A percentile compares a stretch with the other conserved stretches of the same genome.
Conservation (phyloP, 2,888 invertebrate genomes). For the Amphipoea lucens region DNA sequence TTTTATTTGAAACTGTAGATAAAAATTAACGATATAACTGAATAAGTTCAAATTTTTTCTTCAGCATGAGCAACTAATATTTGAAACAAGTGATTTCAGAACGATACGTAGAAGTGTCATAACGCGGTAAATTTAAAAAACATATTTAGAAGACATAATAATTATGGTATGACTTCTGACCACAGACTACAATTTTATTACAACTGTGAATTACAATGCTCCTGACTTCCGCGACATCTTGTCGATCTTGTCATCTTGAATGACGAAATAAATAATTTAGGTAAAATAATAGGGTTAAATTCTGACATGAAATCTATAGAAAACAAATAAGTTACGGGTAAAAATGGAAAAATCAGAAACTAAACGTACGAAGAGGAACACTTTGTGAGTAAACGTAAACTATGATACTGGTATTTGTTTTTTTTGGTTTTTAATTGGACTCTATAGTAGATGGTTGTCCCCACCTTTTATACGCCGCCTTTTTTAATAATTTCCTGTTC, state of each 20-base stretch:
- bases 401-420: no score
- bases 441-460: no score
- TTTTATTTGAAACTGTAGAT: not conserved
- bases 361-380: slow-evolving; percentile 27
- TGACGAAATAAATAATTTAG: slow-evolving; percentile 6
- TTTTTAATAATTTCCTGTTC: no score
- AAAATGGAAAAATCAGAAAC: slow-evolving; percentile 41
- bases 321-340: not conserved
- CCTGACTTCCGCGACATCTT: not conserved
- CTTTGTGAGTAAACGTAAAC: slow-evolving; percentile 36
- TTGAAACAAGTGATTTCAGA: not conserved
- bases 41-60: no score
- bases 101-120: not conserved
- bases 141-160: no score
- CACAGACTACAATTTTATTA: no score
- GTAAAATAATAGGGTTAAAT: slow-evolving; percentile 4
- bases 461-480: no score
- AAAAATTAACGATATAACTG: no score
- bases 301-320: not conserved
- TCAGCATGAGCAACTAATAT: not conserved
- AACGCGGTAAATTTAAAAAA: slow-evolving; percentile 52
- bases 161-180: no score
- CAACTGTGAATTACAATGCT: not conserved
- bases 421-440: no score
- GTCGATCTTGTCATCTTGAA: slow-evolving; percentile 3